Conservation (phyloP, 92 coral and sea anemone species). For the Porites lobata region DNA sequence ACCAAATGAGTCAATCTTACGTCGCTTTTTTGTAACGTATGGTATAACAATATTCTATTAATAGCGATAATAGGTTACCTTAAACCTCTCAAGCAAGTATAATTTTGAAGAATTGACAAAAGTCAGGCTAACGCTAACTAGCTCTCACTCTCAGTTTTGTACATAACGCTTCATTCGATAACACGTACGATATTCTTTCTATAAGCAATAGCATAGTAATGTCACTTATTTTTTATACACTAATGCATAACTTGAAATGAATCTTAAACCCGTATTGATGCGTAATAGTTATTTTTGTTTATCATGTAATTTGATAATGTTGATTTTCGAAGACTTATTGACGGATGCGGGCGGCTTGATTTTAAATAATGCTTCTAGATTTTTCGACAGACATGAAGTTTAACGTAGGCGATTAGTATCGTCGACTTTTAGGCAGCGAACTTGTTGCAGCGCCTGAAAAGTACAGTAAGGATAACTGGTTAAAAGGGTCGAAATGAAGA, state of each 20-base stretch:
- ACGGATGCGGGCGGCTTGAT: not conserved
- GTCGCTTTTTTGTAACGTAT: not conserved
- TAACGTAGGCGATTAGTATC: constrained; percentile 2
- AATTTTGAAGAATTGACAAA: not conserved
- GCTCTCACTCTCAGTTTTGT: not conserved
- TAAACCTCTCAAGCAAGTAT: not conserved
- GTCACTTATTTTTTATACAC: not conserved
- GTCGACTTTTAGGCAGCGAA: constrained; percentile 33
- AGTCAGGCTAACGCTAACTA: not conserved
- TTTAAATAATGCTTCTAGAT: not conserved
- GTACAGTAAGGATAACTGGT: not conserved
- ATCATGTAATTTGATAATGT: too few species aligned
- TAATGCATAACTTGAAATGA: too few species aligned
- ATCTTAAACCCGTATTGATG: too few species aligned
- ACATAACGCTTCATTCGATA: not conserved
- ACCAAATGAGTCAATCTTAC: not conserved
- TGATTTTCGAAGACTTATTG: not conserved
- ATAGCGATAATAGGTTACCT: not conserved
- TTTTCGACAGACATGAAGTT: not conserved
- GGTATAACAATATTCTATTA: not conserved
- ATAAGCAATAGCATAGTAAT: too few species aligned
- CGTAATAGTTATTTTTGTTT: too few species aligned
- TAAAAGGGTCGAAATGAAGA: not conserved
- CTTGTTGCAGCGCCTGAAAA: constrained; percentile 31
- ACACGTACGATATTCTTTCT: not conserved